phyloP scores from a whole-genome alignment of 2,797 vertebrate species.

The Lutjanus campechanus region DNA sequence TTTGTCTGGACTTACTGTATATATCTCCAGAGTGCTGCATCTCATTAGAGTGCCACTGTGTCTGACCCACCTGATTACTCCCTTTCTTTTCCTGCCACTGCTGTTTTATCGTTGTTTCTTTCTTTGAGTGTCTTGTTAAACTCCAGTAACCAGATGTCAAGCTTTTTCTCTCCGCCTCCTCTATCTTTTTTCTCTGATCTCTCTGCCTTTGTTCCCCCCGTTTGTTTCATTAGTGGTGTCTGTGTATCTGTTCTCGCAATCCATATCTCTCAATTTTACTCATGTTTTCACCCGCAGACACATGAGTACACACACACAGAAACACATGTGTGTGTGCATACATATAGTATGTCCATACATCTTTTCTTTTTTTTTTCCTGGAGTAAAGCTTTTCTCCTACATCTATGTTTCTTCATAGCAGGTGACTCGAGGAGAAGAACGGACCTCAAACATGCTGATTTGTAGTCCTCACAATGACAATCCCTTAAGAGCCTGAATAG shows the following conservation, averaged over 20 bases:
- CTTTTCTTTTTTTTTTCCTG: neutral
- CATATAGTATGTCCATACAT: neutral
- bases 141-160: constrained; percentile 70
- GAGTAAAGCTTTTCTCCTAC: neutral
- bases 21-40: constrained; percentile 22
- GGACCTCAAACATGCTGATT: constrained; percentile 50
- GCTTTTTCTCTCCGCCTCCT: constrained; percentile 48
- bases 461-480: constrained; percentile 56
- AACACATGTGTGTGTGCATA: neutral
- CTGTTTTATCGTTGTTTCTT: constrained; percentile 49
- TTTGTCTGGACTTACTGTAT: constrained; percentile 15
- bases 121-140: constrained; percentile 73
- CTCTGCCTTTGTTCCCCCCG: constrained; percentile 56
- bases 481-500: constrained; percentile 56
- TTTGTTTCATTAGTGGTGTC: constrained; percentile 69
- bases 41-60: constrained; percentile 49
- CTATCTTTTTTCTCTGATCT: constrained; percentile 60
- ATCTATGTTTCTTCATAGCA: constrained; percentile 12
- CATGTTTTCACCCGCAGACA: constrained; percentile 11
- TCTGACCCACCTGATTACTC: constrained; percentile 66
- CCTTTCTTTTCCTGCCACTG: constrained; percentile 56
- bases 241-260: constrained; percentile 41
- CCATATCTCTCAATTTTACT: constrained; percentile 39
- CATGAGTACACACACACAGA: neutral
- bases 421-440: constrained; percentile 45